Evolutionary conservation across 2,888 invertebrate genomes (phyloP), one percentile per base, ranked within the genome.

Genomic region (Eueremaeus valkanovi): DNA sequence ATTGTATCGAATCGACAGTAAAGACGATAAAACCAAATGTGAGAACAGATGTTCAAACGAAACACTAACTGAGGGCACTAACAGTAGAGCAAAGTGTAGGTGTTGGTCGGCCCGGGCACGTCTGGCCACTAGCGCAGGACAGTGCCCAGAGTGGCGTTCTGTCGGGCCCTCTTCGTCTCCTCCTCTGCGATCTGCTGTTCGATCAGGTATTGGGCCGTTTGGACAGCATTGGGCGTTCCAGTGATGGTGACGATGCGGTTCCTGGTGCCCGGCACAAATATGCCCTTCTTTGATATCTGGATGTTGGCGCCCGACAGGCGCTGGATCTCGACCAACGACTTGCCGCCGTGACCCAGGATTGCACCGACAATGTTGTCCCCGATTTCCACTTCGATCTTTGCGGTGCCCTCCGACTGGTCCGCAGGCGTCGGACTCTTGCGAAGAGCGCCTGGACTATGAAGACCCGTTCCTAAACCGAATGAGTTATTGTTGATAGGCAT

Each of bases 241-340:
- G 92, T 90, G 86, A 96, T 95, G 85, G 95, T 94, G 81, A 96
- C 96, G 86, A 95, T 93, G 84, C 96, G 91, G 88, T 96, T 95
- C 85, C 95, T 90, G 81, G 95, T 96, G 85, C 95, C 95, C 80
- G 96, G 95, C 82, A 94, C 93, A 88, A 93, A 96, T 83, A 92
- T 93, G 85, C 95, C 95, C 87, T 96, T 96, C 89, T 96, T 96
- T 81, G 95, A 95, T 87, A 97, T 96, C 88, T 96, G 95, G 86
- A 97, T 95, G 87, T 92, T 95, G 85, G 96, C 95, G 85, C 95
- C 95, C 84, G 94, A 95, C 86, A 91, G 89, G 87, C 95, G 93
- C 87, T 96, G 96, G 86, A 97, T 93, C 88, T 97, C 96, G 83
- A 95, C 92, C 84, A 97, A 89, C 85, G 94, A 92, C 86, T 94